phyloP scores from a whole-genome alignment of 2,113 vertebrate species.

The Ciconia boyciana region DNA sequence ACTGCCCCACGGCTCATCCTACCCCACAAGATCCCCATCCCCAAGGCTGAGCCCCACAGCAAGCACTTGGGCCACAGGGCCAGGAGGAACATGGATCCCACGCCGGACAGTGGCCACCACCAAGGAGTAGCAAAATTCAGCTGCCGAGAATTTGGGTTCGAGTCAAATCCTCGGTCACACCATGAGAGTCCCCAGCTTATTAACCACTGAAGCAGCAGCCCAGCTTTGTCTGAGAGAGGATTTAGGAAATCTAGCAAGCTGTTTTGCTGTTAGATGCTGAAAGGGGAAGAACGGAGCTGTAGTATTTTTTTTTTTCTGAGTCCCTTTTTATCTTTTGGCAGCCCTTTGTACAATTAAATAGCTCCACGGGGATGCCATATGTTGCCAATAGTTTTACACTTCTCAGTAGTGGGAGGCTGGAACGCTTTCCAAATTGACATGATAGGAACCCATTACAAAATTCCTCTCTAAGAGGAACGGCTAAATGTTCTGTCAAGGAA shows the following conservation, averaged over 20 bases:
- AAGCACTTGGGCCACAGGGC: background rate
- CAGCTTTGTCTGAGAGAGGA: constrained; percentile 20
- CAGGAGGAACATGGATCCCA: background rate
- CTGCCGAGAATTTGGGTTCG: background rate
- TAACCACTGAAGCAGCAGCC: background rate
- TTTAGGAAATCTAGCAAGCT: constrained; percentile 56
- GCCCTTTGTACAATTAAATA: constrained; percentile 70
- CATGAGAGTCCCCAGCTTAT: background rate
- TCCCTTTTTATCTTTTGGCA: constrained; percentile 69
- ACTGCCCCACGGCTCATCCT: background rate
- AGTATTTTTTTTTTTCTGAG: background rate
- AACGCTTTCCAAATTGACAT: constrained; percentile 70
- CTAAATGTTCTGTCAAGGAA: constrained; percentile 71
- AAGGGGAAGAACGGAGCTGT: constrained; percentile 33
- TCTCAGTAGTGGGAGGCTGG: constrained; percentile 68
- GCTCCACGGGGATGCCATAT: constrained; percentile 70
- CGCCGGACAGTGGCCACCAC: rapidly evolving
- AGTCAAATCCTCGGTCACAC: background rate
- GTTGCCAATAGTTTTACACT: constrained; percentile 73
- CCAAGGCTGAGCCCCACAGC: background rate
- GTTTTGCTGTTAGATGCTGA: constrained; percentile 48
- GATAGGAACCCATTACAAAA: constrained; percentile 72
- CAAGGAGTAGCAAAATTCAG: background rate
- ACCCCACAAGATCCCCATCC: background rate
- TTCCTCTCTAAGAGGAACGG: constrained; percentile 49